These are phyloP conservation scores for Aromia moschata DNA, from an alignment of 2,888 invertebrate species.

Conservation along the genomic window DNA sequence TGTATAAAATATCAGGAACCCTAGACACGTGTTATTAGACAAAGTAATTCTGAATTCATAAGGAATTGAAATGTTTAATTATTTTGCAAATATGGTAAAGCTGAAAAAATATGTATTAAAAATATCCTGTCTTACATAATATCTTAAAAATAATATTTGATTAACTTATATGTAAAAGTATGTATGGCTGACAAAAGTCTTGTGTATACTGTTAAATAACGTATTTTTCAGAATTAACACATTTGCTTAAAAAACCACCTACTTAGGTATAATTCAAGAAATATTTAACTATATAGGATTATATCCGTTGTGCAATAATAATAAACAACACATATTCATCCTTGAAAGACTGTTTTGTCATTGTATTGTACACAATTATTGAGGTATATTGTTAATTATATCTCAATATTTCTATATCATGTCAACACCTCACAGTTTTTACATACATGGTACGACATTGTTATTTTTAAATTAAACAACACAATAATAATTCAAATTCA, in stretches of 20 bases:
- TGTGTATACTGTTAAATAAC: too few relatives aligned
- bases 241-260: too few relatives aligned
- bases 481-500: background rate
- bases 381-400: too few relatives aligned
- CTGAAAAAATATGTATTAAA: constrained; percentile 13
- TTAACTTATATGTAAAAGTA: background rate
- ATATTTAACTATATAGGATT: too few relatives aligned
- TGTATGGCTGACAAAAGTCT: background rate
- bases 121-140: background rate
- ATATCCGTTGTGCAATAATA: constrained; percentile 36
- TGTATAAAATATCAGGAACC: constrained; percentile 2
- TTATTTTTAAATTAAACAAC: background rate
- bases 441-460: too few relatives aligned
- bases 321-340: constrained; percentile 46
- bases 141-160: background rate
- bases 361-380: constrained; percentile 45
- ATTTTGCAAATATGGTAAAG: constrained; percentile 1
- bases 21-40: background rate
- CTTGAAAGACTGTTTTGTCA: constrained; percentile 53
- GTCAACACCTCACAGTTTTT: background rate
- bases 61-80: constrained; percentile 17
- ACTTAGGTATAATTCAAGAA: too few relatives aligned
- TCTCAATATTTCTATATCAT: too few relatives aligned
- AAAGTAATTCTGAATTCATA: constrained; percentile 1
- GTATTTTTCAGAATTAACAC: background rate